A percentile compares a stretch with the other conserved stretches of the same genome.
Evolutionary conservation across 92 coral and sea anemone species (phyloP).

Genomic region (Zoanthus sociatus): DNA sequence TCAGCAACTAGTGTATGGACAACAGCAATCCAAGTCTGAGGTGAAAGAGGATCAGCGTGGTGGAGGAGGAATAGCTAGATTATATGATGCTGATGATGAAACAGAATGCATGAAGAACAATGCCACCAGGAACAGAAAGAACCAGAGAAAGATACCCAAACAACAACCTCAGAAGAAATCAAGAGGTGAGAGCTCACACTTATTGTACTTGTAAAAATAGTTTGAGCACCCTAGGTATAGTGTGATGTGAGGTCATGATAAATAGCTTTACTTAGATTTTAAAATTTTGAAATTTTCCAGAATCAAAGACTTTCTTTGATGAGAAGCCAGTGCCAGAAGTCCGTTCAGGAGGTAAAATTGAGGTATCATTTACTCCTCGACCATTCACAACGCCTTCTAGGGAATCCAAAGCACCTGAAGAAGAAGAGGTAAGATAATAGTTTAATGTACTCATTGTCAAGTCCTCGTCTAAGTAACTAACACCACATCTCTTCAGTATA

Average conservation of each 20-base stretch:
- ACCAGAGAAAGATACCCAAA: conserved; percentile 26
- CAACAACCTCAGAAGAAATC: conserved; percentile 36
- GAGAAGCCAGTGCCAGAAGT: conserved; percentile 85
- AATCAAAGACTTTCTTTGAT: conserved; percentile 55
- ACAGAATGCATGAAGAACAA: conserved; percentile 42
- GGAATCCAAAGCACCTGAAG: conserved; percentile 98
- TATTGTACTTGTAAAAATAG: not conserved
- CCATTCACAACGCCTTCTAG: conserved; percentile 94
- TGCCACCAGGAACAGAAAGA: conserved; percentile 28
- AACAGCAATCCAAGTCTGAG: conserved; percentile 12
- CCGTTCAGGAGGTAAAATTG: conserved; percentile 82
- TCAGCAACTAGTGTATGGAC: not conserved
- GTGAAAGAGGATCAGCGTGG: conserved; percentile 3
- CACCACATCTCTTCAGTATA: no score
- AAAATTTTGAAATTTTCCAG: not conserved
- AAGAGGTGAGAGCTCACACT: conserved; percentile 12
- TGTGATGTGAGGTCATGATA: no score
- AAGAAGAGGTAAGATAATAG: conserved; percentile 80
- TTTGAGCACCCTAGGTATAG: no score
- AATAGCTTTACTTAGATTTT: no score
- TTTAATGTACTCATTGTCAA: not conserved
- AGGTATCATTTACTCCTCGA: conserved; percentile 95
- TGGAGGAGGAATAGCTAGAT: not conserved
- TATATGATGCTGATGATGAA: conserved; percentile 68
- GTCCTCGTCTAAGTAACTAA: no score